Percentiles rank a stretch among this genome's conserved stretches.
Evolutionary conservation across 2,113 vertebrate genomes (phyloP).

Genomic region (Antigone vipio): DNA sequence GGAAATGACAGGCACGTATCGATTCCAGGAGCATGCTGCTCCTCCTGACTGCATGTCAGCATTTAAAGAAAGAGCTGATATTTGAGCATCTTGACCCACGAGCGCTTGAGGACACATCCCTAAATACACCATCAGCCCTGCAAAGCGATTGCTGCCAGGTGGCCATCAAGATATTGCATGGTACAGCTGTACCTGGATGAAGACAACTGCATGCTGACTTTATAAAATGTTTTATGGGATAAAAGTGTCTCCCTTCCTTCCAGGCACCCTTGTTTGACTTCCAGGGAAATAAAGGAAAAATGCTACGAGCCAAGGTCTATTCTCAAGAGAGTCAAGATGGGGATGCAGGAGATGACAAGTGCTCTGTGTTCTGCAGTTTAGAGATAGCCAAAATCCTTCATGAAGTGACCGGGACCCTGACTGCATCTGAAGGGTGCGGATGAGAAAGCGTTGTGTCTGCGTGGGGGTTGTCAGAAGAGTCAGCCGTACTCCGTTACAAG

Average conservation of each 20-base stretch:
- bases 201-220: neutral
- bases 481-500: neutral
- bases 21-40: neutral
- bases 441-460: neutral
- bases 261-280: neutral
- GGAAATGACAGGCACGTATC: neutral
- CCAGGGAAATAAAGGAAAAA: neutral
- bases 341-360: neutral
- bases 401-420: accelerated
- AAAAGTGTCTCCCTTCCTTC: neutral
- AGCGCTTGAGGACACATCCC: neutral
- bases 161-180: conserved; percentile 24
- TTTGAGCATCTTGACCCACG: conserved; percentile 1
- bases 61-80: conserved; percentile 16
- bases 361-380: neutral
- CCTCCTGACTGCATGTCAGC: neutral
- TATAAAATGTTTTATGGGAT: neutral
- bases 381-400: neutral
- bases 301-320: neutral
- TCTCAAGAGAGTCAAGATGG: neutral
- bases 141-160: neutral
- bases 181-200: neutral
- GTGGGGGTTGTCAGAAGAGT: neutral
- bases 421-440: neutral
- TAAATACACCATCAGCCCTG: neutral